Evolutionary conservation across 2,888 invertebrate genomes (phyloP).

Genomic region (Scaptodrosophila latifasciaeformis): DNA sequence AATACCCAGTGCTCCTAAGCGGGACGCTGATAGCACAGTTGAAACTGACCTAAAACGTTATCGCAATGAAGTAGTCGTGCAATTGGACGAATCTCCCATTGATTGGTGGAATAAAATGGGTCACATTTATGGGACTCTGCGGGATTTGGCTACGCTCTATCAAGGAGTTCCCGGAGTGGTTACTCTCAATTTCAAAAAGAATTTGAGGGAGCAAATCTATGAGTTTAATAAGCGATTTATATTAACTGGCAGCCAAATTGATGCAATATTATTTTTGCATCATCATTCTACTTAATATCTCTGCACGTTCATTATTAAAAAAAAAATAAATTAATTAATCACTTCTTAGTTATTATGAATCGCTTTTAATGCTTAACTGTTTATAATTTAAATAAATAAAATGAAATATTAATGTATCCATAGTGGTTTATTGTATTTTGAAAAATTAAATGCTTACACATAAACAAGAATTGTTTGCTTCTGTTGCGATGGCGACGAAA

Average conservation of each 20-base stretch:
- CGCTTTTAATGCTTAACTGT: too few relatives aligned
- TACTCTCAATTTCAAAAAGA: conserved; percentile 67
- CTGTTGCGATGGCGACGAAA: too few relatives aligned
- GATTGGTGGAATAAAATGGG: conserved; percentile 73
- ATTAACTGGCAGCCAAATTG: conserved; percentile 68
- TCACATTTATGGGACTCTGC: conserved; percentile 64
- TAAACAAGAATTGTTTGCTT: neutral
- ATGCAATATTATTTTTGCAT: conserved; percentile 69
- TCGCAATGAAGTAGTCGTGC: conserved; percentile 68
- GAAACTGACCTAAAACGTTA: conserved; percentile 71
- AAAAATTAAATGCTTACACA: neutral
- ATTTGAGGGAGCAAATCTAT: conserved; percentile 66
- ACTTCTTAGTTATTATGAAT: too few relatives aligned
- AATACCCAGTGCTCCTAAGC: conserved; percentile 35
- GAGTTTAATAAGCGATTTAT: conserved; percentile 67
- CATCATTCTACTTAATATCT: conserved; percentile 32
- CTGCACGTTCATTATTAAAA: too few relatives aligned
- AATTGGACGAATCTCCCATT: conserved; percentile 72
- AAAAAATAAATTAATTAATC: too few relatives aligned
- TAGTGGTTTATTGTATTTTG: neutral
- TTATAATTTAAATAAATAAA: too few relatives aligned
- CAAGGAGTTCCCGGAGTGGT: conserved; percentile 72
- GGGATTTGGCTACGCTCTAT: conserved; percentile 65
- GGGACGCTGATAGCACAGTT: conserved; percentile 54
- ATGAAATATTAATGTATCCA: neutral